Percentiles rank a stretch among this genome's conserved stretches.
These are phyloP conservation scores for Pomatorhinus ruficollis DNA, from an alignment of 2,113 vertebrate species.

Conservation along the genomic window DNA sequence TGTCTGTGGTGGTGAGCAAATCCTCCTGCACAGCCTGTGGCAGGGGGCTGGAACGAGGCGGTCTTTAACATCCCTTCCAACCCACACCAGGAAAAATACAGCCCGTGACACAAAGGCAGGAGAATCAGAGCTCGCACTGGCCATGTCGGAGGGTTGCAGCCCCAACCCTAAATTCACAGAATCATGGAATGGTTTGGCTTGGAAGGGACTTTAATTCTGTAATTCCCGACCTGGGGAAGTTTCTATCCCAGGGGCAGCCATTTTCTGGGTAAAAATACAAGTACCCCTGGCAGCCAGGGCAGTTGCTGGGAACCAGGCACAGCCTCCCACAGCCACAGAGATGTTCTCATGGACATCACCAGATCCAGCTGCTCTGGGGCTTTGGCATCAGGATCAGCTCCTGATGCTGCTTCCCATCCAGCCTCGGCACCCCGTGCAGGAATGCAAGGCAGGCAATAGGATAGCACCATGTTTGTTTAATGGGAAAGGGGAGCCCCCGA, in stretches of 20 bases:
- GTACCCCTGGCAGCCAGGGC: accelerated
- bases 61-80: not conserved
- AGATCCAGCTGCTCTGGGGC: not conserved
- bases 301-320: not conserved
- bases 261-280: not conserved
- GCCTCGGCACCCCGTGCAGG: not conserved
- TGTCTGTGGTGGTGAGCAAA: not conserved
- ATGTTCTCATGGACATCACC: not conserved
- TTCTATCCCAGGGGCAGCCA: not conserved
- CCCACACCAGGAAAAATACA: not conserved
- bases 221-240: not conserved
- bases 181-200: no score
- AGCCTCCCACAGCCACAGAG: not conserved
- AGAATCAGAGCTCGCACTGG: no score
- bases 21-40: not conserved
- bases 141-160: no score
- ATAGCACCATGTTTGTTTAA: accelerated
- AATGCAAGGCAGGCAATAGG: not conserved
- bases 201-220: not conserved
- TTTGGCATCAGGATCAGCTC: not conserved
- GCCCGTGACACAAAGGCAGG: no score
- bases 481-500: not conserved
- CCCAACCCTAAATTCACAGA: no score
- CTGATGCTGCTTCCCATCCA: not conserved
- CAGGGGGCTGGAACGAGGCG: not conserved